These are phyloP conservation scores for Cyclina sinensis DNA, from an alignment of 1,140 invertebrate genomes.

Conservation along the genomic window DNA sequence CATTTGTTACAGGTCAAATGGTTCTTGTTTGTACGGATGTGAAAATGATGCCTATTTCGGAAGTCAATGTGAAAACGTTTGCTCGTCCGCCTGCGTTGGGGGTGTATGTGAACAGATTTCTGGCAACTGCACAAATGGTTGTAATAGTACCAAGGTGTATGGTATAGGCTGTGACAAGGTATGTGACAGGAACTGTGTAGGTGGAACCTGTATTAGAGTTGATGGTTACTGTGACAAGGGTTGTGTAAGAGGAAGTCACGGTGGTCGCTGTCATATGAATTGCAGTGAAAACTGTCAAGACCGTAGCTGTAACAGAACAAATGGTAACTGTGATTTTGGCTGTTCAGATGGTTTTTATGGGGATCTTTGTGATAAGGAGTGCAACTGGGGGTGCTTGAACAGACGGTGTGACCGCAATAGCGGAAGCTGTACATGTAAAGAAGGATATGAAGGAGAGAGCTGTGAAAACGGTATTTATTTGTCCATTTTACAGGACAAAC, in stretches of 20 bases:
- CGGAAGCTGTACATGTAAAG: background rate
- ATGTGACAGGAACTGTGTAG: background rate
- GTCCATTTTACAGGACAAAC: too few relatives aligned
- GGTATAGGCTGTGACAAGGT: background rate
- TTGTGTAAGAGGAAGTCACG: background rate
- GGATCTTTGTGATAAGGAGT: background rate
- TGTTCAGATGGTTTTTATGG: background rate
- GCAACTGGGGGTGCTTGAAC: background rate
- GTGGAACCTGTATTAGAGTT: background rate
- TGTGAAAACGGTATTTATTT: background rate
- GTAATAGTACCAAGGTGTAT: background rate
- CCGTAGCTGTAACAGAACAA: background rate
- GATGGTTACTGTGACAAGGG: background rate
- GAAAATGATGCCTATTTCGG: background rate
- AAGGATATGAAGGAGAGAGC: background rate
- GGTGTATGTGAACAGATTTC: background rate
- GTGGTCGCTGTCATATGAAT: background rate
- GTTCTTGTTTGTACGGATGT: background rate
- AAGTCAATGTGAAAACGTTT: background rate
- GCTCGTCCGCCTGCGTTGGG: background rate
- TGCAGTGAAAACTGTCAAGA: background rate
- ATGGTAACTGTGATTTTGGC: background rate
- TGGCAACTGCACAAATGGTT: background rate
- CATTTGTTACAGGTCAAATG: background rate
- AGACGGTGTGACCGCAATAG: background rate